Conservation (phyloP, 2,888 invertebrate genomes). For the Calameuta idolon region DNA sequence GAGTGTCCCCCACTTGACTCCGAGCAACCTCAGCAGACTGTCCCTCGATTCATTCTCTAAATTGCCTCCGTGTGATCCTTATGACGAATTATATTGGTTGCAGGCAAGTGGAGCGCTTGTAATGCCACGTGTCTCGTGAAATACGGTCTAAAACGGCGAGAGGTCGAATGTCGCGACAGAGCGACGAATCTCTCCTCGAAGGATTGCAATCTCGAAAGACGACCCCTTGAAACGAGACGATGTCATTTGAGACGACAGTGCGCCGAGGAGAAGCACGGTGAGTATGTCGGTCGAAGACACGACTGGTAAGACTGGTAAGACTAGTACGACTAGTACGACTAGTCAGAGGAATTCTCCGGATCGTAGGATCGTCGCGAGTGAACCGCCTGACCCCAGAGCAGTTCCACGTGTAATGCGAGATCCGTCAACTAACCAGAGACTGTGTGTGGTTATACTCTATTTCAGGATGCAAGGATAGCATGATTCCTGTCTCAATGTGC, state of each 20-base stretch:
- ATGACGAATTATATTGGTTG: background rate
- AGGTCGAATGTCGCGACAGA: conserved; percentile 54
- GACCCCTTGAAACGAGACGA: conserved; percentile 52
- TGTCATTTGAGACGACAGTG: conserved; percentile 57
- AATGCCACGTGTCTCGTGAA: conserved; percentile 55
- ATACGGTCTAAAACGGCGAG: conserved; percentile 51
- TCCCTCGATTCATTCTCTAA: no score
- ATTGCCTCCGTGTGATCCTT: no score
- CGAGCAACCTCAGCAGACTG: no score
- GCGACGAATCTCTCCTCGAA: conserved; percentile 47
- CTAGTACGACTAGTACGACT: no score
- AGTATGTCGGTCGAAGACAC: background rate
- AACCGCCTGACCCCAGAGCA: no score
- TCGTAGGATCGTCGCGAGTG: no score
- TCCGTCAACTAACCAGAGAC: no score
- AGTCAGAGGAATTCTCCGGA: no score
- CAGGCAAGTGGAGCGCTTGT: conserved; percentile 57
- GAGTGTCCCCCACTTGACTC: conserved; percentile 11
- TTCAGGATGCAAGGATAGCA: conserved; percentile 55
- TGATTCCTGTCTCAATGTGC: conserved; percentile 50
- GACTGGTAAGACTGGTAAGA: no score
- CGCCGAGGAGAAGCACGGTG: conserved; percentile 52
- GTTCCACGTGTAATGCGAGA: no score
- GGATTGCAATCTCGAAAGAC: conserved; percentile 52
- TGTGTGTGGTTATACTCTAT: background rate